Base-by-base conservation (phyloP, 37 sponge, comb jelly and placozoan species). In the Hormiphora californensis region DNA sequence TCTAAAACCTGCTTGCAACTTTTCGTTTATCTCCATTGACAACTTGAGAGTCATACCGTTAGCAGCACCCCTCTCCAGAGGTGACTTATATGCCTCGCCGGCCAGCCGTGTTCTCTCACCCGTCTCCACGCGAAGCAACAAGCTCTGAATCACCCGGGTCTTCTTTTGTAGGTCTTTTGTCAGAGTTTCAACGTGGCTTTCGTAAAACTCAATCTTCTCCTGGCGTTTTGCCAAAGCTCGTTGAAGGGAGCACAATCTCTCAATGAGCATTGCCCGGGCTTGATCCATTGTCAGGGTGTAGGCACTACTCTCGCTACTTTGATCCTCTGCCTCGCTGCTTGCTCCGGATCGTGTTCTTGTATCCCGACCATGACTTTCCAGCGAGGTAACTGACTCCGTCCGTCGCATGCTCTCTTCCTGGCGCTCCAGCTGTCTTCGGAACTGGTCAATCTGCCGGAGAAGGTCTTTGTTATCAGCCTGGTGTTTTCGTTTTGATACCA, bases 401-500 rank as follows among this genome's bases (percentile, higher is more conserved):
- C 68, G 34, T 28, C 68, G 32, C 68, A 67, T 67, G 39, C 68
- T 67, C 68, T 67, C 68, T 39, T 67, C 68, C 19, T 67, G 68
- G 15, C 68, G 21, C 38, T 67, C 68, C 4, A 67, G 36, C 38
- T 67, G 68, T 34, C 34, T 67, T 34, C 68, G 32, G 38, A 67
- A 67, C 30, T 67, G 68, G 21, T 67, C 68, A 36, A 67, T 67
- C 19, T 67, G 68, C 15, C 68, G 68, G 19, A 67, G 32, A 9
- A 67, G 68, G 68, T 67, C 68, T 19, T 34, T 67, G 68, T 34
- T 67, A 39, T 67, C 68, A 67, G 68, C 68, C 34, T 67, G 68
- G 19, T 67, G 68, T 39, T 30, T 67, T 28, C 68, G 32, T 67
- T 67, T 67, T 12, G 68, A 12, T 19, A 67, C 68, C 21, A 67